These are phyloP conservation scores for Ardeotis arabs DNA, from an alignment of 2,113 vertebrate species.

Conservation along the genomic window DNA sequence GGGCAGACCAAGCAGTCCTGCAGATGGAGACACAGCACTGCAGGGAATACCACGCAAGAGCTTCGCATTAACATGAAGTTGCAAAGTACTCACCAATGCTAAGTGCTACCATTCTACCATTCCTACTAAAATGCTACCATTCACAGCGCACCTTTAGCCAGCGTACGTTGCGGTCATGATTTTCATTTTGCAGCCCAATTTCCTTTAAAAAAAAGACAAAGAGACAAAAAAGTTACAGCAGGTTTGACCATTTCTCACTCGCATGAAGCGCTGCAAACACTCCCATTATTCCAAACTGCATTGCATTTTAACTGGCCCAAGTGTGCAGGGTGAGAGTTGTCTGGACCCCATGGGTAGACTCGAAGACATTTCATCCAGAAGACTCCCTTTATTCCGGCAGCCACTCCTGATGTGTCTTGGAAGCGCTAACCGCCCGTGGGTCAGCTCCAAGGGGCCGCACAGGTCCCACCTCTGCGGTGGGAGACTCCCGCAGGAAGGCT, in stretches of 20 bases:
- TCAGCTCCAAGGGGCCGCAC: background rate
- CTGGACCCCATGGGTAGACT: background rate
- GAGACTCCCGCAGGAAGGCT: too few relatives aligned
- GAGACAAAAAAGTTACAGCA: background rate
- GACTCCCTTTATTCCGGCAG: background rate
- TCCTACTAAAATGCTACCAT: background rate
- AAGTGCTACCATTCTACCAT: rapidly evolving
- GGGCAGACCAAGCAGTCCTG: background rate
- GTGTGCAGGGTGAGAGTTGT: background rate
- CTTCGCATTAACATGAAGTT: rapidly evolving
- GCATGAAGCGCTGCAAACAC: background rate
- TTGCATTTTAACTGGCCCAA: background rate
- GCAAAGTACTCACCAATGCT: background rate
- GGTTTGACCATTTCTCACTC: background rate
- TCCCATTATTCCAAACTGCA: background rate
- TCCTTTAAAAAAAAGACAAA: background rate
- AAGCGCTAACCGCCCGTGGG: rapidly evolving
- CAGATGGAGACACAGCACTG: background rate
- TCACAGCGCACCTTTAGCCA: rapidly evolving
- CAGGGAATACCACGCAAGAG: background rate
- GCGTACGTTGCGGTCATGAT: background rate
- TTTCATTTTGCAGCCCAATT: background rate
- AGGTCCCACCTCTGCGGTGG: background rate
- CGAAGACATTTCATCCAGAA: background rate
- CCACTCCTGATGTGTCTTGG: rapidly evolving